Conservation (phyloP, 2,797 vertebrate genomes). For the Huso huso region DNA sequence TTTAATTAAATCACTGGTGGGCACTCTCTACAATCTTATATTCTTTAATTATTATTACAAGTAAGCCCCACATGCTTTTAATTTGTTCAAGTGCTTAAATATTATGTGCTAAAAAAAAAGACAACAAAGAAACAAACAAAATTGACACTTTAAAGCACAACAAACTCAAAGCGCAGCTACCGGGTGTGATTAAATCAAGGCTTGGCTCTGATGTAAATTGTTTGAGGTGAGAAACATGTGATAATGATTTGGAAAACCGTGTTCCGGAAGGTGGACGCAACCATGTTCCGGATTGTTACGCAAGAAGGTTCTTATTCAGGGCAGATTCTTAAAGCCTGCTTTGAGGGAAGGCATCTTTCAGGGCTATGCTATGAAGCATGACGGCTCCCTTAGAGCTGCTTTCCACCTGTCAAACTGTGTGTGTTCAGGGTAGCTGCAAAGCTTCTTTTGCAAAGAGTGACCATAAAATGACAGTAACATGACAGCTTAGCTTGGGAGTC, state of each 20-base stretch:
- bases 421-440: background rate
- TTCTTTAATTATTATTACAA: no score
- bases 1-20: no score
- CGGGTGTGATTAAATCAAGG: no score
- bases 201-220: no score
- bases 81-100: no score
- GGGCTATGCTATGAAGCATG: slow-evolving; percentile 23
- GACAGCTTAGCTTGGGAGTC: background rate
- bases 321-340: background rate
- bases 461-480: background rate
- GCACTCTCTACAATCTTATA: no score
- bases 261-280: background rate
- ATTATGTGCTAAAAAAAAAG: no score
- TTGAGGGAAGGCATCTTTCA: slow-evolving; percentile 3
- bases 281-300: background rate
- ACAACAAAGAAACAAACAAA: no score
- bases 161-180: no score
- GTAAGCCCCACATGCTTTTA: no score
- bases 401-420: slow-evolving; percentile 37
- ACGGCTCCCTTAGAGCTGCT: slow-evolving; percentile 29
- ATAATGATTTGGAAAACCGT: background rate
- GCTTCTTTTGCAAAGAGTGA: background rate
- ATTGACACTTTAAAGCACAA: no score
- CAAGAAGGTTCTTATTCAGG: slow-evolving; percentile 2
- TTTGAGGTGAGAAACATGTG: background rate